Evolutionary conservation across 2,888 invertebrate genomes (phyloP).

Genomic region (Polia nebulosa): DNA sequence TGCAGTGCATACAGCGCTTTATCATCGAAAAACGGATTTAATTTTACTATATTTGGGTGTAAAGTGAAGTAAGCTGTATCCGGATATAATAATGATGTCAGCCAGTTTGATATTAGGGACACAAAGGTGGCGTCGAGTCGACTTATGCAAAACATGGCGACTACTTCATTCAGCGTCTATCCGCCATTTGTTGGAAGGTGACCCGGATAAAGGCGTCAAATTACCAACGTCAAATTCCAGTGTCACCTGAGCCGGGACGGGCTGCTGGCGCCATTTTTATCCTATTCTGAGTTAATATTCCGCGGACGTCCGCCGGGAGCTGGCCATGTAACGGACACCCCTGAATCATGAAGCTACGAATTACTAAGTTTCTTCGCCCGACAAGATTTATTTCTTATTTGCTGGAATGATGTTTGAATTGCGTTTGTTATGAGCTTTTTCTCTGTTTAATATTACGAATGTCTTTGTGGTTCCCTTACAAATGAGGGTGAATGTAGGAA

Average conservation of each 20-base stretch:
- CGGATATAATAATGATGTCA: background rate
- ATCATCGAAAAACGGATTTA: slow-evolving; percentile 24
- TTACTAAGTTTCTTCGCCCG: slow-evolving; percentile 72
- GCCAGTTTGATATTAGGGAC: slow-evolving; percentile 21
- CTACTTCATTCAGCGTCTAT: slow-evolving; percentile 75
- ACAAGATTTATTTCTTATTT: slow-evolving; percentile 67
- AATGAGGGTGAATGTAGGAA: slow-evolving; percentile 37
- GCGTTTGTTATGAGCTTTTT: slow-evolving; percentile 64
- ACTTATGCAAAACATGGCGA: slow-evolving; percentile 80
- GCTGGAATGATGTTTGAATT: slow-evolving; percentile 63
- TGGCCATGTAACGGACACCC: slow-evolving; percentile 82
- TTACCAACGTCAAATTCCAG: slow-evolving; percentile 86
- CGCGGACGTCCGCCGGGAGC: slow-evolving; percentile 83
- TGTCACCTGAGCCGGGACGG: slow-evolving; percentile 84
- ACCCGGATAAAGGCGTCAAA: slow-evolving; percentile 88
- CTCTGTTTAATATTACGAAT: slow-evolving; percentile 52
- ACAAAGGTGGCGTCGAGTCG: slow-evolving; percentile 53
- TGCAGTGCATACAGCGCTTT: slow-evolving; percentile 23
- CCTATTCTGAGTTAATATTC: slow-evolving; percentile 88
- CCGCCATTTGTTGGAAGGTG: slow-evolving; percentile 82
- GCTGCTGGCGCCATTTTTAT: slow-evolving; percentile 85
- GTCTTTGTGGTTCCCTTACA: slow-evolving; percentile 43
- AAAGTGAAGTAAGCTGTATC: slow-evolving; percentile 3
- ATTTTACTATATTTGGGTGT: slow-evolving; percentile 19
- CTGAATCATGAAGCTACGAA: slow-evolving; percentile 79